These are phyloP conservation scores for Chaenocephalus aceratus DNA, from an alignment of 2,113 vertebrate genomes.

Conservation along the genomic window DNA sequence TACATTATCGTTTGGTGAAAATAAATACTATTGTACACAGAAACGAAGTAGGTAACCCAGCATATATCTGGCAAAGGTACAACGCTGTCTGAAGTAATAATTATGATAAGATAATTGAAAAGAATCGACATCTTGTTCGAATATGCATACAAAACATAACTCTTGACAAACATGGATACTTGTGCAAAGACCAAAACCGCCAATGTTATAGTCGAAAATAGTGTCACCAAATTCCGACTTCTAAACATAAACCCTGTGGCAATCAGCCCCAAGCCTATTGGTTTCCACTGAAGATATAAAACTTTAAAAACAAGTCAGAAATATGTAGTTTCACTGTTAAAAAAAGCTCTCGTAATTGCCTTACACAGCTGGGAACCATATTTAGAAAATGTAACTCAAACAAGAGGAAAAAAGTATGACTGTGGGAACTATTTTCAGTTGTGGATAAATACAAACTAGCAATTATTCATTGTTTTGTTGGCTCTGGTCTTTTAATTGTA, in stretches of 20 bases:
- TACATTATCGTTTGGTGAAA: background rate
- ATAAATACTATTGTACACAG: background rate
- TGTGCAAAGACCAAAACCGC: background rate
- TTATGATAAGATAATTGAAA: background rate
- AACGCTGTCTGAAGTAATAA: slow-evolving; percentile 19
- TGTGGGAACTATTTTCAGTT: slow-evolving; percentile 3
- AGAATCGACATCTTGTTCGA: background rate
- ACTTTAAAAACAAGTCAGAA: background rate
- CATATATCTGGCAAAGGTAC: slow-evolving; percentile 6
- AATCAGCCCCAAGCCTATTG: background rate
- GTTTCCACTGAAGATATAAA: background rate
- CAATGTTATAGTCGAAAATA: background rate
- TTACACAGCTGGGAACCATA: background rate
- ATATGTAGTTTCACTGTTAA: background rate
- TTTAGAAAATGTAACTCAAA: slow-evolving; percentile 3
- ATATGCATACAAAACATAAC: background rate
- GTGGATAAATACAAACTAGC: background rate
- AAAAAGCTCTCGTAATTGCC: slow-evolving; percentile 4
- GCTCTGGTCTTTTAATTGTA: background rate
- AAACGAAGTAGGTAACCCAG: background rate
- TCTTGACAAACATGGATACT: background rate
- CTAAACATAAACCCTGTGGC: background rate
- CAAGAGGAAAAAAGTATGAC: background rate
- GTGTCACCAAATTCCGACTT: background rate
- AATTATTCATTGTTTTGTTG: slow-evolving; percentile 13